A percentile compares a stretch with the other conserved stretches of the same genome.
phyloP scores from a whole-genome alignment of 2,888 invertebrate species.

The Balanococcus diminutus region DNA sequence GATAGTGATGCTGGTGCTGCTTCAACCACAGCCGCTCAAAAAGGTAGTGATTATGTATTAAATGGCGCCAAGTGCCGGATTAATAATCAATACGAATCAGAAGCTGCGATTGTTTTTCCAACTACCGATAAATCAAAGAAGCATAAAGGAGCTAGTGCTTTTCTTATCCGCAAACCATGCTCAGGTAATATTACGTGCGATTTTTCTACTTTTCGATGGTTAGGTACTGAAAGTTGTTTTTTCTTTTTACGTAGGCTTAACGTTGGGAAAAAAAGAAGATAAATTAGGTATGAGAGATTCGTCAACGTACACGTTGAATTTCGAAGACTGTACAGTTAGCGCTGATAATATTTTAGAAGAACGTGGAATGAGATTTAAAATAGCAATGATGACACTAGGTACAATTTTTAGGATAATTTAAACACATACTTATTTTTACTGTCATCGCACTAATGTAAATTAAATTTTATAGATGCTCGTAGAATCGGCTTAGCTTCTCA shows the following conservation, averaged over 20 bases:
- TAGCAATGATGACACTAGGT: slow-evolving; percentile 88
- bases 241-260: slow-evolving; percentile 68
- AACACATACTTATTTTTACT: slow-evolving; percentile 7
- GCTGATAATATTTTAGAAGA: slow-evolving; percentile 83
- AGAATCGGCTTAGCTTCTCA: slow-evolving; percentile 93
- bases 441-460: background rate
- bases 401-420: no score
- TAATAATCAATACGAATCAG: slow-evolving; percentile 88
- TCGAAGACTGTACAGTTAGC: slow-evolving; percentile 87
- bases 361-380: slow-evolving; percentile 89
- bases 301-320: slow-evolving; percentile 89
- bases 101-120: slow-evolving; percentile 83
- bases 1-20: slow-evolving; percentile 90
- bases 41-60: slow-evolving; percentile 74
- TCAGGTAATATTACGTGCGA: slow-evolving; percentile 27
- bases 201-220: background rate
- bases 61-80: slow-evolving; percentile 96
- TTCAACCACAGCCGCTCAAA: slow-evolving; percentile 78
- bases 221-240: background rate
- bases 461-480: slow-evolving; percentile 73
- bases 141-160: slow-evolving; percentile 84
- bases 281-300: slow-evolving; percentile 84
- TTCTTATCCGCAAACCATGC: slow-evolving; percentile 76
- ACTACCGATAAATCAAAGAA: slow-evolving; percentile 82
- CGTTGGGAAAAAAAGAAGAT: slow-evolving; percentile 92